Percentiles rank a stretch among this genome's conserved stretches.
phyloP scores from a whole-genome alignment of 2,113 vertebrate species.

The Maccullochella peelii region DNA sequence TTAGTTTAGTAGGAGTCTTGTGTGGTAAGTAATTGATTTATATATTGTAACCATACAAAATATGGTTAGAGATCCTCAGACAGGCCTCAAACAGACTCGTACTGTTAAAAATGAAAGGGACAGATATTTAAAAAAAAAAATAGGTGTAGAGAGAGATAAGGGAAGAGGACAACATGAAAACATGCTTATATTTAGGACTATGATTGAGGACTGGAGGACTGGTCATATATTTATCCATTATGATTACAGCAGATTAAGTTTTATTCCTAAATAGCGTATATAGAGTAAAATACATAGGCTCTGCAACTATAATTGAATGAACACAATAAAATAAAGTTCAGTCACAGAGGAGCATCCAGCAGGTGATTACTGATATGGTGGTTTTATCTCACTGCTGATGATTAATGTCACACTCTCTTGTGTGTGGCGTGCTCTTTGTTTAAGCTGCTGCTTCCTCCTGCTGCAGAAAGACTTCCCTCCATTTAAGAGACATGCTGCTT shows the following conservation, averaged over 20 bases:
- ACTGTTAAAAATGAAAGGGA: neutral
- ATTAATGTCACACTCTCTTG: constrained; percentile 29
- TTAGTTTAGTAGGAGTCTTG: no score
- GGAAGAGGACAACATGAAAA: neutral
- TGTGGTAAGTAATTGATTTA: neutral
- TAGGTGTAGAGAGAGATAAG: neutral
- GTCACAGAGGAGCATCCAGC: constrained; percentile 32
- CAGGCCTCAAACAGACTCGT: neutral
- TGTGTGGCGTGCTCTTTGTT: constrained; percentile 29
- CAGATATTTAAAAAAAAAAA: neutral
- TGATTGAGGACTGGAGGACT: neutral
- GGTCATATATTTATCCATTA: neutral
- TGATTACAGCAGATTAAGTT: constrained; percentile 1
- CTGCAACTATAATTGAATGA: constrained; percentile 20
- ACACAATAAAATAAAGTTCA: constrained; percentile 36
- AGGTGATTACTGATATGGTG: constrained; percentile 40
- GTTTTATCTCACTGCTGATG: constrained; percentile 35
- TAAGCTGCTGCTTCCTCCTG: constrained; percentile 10
- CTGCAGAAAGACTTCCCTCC: constrained; percentile 4
- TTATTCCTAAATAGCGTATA: neutral
- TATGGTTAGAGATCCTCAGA: neutral
- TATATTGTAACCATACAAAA: no score
- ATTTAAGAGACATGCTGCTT: constrained; percentile 30
- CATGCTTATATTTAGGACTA: neutral
- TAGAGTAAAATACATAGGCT: constrained; percentile 4